Percentiles rank a stretch among this genome's conserved stretches.
Conservation (phyloP, 1,140 invertebrate genomes). For the Holcopasites calliopsidis region DNA sequence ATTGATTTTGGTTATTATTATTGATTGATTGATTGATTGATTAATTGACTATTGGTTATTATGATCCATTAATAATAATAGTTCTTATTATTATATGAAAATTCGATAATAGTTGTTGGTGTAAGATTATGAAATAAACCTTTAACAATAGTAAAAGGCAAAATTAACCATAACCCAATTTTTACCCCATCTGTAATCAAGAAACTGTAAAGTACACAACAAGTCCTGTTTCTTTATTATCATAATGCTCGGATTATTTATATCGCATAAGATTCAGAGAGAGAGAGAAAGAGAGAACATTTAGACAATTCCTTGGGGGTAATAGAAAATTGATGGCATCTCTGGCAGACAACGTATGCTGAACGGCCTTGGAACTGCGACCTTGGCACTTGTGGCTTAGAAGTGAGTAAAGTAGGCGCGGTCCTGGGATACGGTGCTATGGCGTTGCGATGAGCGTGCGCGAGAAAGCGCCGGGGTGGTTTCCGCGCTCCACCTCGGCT, state of each 20-base stretch:
- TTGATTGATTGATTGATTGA: slow-evolving; percentile 47
- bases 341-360: background rate
- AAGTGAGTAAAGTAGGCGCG: slow-evolving; percentile 67
- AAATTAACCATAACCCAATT: background rate
- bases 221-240: too few relatives aligned
- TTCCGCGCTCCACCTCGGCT: slow-evolving; percentile 45
- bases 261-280: too few relatives aligned
- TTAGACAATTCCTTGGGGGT: background rate
- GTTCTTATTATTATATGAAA: slow-evolving; percentile 66
- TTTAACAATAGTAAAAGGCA: slow-evolving; percentile 72
- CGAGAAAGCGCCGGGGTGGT: slow-evolving; percentile 63
- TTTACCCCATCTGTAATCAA: too few relatives aligned
- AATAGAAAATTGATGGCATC: background rate
- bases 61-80: slow-evolving; percentile 74
- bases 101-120: slow-evolving; percentile 79
- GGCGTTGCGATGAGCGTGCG: slow-evolving; percentile 66
- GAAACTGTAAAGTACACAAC: too few relatives aligned
- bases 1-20: slow-evolving; percentile 55
- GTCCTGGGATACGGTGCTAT: slow-evolving; percentile 67
- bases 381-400: slow-evolving; percentile 44
- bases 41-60: slow-evolving; percentile 46
- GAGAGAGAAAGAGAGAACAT: background rate
- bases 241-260: too few relatives aligned
- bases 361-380: slow-evolving; percentile 33
- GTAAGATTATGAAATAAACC: slow-evolving; percentile 80